Conservation (phyloP, 2,113 vertebrate species). For the Pachypanchax playfairii region DNA sequence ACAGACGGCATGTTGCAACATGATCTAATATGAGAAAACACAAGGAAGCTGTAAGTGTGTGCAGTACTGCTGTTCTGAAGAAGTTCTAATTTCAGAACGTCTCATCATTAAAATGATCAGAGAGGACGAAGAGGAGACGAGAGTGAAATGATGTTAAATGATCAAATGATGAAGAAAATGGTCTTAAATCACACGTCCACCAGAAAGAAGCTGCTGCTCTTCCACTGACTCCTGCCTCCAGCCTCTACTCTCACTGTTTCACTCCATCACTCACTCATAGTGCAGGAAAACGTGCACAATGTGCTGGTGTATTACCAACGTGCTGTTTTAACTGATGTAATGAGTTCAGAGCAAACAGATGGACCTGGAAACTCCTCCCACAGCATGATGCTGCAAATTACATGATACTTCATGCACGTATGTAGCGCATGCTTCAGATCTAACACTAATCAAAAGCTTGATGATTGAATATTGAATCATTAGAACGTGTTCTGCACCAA, state of each 20-base stretch:
- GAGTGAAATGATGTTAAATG: slow-evolving; percentile 2
- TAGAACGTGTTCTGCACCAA: too few relatives aligned
- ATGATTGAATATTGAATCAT: too few relatives aligned
- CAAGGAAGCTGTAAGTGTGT: neutral
- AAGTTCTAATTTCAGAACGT: neutral
- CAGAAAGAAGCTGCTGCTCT: slow-evolving; percentile 27
- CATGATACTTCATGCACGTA: too few relatives aligned
- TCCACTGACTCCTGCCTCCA: slow-evolving; percentile 30
- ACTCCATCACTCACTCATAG: too few relatives aligned
- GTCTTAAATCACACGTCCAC: slow-evolving; percentile 9
- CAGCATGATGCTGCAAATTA: too few relatives aligned
- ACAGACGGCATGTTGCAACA: slow-evolving; percentile 5
- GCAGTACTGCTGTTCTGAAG: neutral
- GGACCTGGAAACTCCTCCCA: too few relatives aligned
- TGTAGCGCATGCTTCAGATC: too few relatives aligned
- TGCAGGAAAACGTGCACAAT: too few relatives aligned
- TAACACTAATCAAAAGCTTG: too few relatives aligned
- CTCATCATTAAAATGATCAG: slow-evolving; percentile 14
- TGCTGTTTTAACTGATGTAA: too few relatives aligned
- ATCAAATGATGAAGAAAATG: too few relatives aligned
- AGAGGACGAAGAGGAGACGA: neutral
- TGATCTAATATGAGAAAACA: neutral
- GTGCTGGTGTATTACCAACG: slow-evolving; percentile 35
- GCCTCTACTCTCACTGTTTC: slow-evolving; percentile 11
- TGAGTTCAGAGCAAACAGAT: too few relatives aligned